Percentiles rank a stretch among this genome's conserved stretches.
phyloP scores from a whole-genome alignment of 1,140 invertebrate species.

The Megalonaias nervosa region DNA sequence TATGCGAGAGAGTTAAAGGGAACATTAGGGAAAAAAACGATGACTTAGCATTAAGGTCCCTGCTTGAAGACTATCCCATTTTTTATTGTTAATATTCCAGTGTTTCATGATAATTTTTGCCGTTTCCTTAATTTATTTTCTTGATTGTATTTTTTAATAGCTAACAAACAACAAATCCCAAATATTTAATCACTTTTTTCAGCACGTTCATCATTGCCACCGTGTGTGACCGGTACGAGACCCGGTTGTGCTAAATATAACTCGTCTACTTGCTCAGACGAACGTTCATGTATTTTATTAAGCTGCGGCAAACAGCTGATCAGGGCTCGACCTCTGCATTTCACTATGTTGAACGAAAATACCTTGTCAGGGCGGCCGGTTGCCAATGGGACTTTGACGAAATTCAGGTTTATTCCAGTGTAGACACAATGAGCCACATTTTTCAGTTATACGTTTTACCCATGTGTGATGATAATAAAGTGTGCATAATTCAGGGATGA shows the following conservation, averaged over 20 bases:
- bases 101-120: too few relatives aligned
- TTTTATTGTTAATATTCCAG: background rate
- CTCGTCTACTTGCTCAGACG: background rate
- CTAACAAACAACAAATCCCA: too few relatives aligned
- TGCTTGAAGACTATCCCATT: background rate
- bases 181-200: too few relatives aligned
- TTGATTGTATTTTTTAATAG: too few relatives aligned
- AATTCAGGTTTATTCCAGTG: too few relatives aligned
- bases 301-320: conserved; percentile 31
- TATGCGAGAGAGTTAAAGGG: conserved; percentile 4
- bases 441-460: too few relatives aligned
- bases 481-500: too few relatives aligned
- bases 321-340: conserved; percentile 24
- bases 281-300: conserved; percentile 11
- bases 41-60: conserved; percentile 20
- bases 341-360: background rate
- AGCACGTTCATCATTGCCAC: conserved; percentile 1
- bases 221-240: conserved; percentile 30
- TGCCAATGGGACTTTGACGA: too few relatives aligned
- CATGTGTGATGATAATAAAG: too few relatives aligned
- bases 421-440: too few relatives aligned
- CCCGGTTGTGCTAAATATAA: conserved; percentile 29
- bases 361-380: too few relatives aligned
- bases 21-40: conserved; percentile 21
- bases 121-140: too few relatives aligned